These are phyloP conservation scores for Loripinus fragilis DNA, from an alignment of 2,888 invertebrate species.

Conservation along the genomic window DNA sequence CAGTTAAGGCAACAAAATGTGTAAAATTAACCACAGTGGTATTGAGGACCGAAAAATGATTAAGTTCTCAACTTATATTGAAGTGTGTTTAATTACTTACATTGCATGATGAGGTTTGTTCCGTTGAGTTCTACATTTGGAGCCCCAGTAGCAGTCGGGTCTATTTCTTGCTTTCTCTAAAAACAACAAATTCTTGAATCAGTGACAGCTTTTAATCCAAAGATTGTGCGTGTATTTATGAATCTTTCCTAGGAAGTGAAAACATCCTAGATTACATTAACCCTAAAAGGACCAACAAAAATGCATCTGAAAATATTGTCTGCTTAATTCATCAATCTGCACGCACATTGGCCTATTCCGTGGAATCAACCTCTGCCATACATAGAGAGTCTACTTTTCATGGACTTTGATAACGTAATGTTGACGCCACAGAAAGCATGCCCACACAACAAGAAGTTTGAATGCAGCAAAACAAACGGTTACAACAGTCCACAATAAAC, in stretches of 20 bases:
- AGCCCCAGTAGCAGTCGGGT: constrained; percentile 82
- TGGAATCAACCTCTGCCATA: too few relatives aligned
- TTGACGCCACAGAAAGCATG: too few relatives aligned
- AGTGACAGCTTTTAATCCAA: not conserved
- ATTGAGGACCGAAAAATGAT: not conserved
- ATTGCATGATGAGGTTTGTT: constrained; percentile 79
- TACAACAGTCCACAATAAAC: too few relatives aligned
- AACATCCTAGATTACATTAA: too few relatives aligned
- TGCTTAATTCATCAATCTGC: too few relatives aligned
- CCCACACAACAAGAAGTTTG: too few relatives aligned
- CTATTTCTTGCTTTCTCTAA: constrained; percentile 73
- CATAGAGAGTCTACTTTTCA: too few relatives aligned
- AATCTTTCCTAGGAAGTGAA: not conserved
- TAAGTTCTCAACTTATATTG: not conserved
- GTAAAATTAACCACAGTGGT: not conserved
- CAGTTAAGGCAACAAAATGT: not conserved
- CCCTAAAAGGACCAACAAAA: too few relatives aligned
- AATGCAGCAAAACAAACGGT: too few relatives aligned
- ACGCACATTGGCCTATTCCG: too few relatives aligned
- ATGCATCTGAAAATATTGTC: too few relatives aligned
- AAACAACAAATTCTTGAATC: constrained; percentile 22
- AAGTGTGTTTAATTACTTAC: constrained; percentile 75
- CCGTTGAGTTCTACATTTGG: constrained; percentile 81
- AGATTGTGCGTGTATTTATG: not conserved
- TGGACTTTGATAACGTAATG: too few relatives aligned